These are phyloP conservation scores for Spheniscus humboldti DNA, from an alignment of 2,797 vertebrate genomes.

Conservation along the genomic window DNA sequence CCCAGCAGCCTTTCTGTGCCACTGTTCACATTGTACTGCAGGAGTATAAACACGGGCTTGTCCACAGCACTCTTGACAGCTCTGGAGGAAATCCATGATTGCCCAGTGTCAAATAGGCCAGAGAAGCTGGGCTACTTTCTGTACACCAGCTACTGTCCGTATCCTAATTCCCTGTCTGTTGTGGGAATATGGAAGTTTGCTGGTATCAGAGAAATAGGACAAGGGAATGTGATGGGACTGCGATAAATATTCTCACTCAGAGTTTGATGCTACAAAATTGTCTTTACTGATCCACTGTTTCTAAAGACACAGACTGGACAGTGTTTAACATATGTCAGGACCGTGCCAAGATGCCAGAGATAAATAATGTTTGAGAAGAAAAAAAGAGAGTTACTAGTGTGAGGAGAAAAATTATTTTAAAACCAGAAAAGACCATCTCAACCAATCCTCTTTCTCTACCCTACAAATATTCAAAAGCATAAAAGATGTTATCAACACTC, in stretches of 20 bases:
- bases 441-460: background rate
- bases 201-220: background rate
- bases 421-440: background rate
- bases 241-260: background rate
- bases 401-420: background rate
- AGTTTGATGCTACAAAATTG: background rate
- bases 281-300: background rate
- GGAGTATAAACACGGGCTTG: conserved; percentile 47
- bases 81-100: conserved; percentile 37
- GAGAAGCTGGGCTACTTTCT: background rate
- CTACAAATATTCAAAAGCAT: background rate
- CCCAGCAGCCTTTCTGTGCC: conserved; percentile 59
- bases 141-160: background rate
- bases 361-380: background rate
- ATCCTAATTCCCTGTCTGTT: background rate
- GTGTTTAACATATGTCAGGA: background rate
- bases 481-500: background rate
- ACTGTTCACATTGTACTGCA: conserved; percentile 63
- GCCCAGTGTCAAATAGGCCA: background rate
- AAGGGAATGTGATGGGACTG: background rate
- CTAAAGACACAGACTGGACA: background rate
- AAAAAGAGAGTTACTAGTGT: background rate
- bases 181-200: background rate
- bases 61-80: background rate
- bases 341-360: background rate